Evolutionary conservation across 2,113 vertebrate species (phyloP).

Genomic region (Sardina pilchardus): DNA sequence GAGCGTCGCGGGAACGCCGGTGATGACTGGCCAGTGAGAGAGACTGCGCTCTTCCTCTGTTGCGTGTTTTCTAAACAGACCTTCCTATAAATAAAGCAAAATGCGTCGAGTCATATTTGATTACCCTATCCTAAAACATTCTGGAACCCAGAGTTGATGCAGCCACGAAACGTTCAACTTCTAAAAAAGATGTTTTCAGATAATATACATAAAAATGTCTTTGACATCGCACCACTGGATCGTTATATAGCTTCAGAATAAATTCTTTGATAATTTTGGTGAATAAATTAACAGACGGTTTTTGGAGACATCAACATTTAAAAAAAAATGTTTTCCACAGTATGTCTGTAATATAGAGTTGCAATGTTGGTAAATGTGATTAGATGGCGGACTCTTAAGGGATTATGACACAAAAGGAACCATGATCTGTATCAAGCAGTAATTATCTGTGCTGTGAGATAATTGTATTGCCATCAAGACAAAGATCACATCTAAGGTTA

Average conservation of each 20-base stretch:
- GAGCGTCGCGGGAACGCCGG: not conserved
- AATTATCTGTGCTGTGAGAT: not conserved
- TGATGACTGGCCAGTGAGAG: not conserved
- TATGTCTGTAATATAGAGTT: not conserved
- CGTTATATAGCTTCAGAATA: no score
- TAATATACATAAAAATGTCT: no score
- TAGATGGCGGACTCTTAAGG: not conserved
- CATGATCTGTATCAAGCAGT: constrained; percentile 9
- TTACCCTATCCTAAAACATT: no score
- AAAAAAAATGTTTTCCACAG: no score
- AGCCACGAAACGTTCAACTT: no score
- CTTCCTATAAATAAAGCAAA: not conserved
- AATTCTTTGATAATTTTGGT: no score
- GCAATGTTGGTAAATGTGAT: not conserved
- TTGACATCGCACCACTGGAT: no score
- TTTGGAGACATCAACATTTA: no score
- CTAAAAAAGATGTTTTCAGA: not conserved
- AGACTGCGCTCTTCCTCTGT: not conserved
- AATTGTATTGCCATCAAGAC: not conserved
- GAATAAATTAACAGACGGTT: no score
- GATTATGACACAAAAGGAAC: not conserved
- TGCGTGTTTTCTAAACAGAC: not conserved
- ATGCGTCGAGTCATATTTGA: not conserved
- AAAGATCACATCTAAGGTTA: not conserved
- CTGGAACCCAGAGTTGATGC: no score